phyloP scores from a whole-genome alignment of 2,113 vertebrate genomes.

The Leucoraja erinaceus region DNA sequence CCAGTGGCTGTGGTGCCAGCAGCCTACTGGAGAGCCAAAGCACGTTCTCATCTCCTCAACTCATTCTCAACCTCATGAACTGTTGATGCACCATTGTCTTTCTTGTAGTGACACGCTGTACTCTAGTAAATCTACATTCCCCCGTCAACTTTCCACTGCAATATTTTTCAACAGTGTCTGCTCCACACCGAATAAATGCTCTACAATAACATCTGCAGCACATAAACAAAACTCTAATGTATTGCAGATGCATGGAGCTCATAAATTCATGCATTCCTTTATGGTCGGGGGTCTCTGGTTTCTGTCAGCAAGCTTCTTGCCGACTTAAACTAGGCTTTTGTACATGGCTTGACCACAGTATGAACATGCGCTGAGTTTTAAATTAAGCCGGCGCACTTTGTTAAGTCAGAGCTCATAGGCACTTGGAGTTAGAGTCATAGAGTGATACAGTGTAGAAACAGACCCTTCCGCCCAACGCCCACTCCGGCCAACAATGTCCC shows the following conservation, averaged over 20 bases:
- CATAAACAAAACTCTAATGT: neutral
- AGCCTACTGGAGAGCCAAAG: neutral
- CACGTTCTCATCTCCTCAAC: neutral
- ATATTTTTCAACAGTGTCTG: neutral
- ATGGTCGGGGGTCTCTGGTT: neutral
- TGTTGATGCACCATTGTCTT: neutral
- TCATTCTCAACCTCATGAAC: neutral
- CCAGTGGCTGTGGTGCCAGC: neutral
- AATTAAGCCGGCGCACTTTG: neutral
- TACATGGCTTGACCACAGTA: neutral
- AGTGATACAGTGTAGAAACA: too few relatives aligned
- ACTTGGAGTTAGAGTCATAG: neutral
- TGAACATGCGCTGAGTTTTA: neutral
- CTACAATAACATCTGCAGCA: neutral
- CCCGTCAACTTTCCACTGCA: constrained; percentile 11
- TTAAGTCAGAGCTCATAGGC: neutral
- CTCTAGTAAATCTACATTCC: neutral
- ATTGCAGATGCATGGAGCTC: neutral
- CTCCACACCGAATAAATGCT: neutral
- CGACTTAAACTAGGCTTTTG: neutral
- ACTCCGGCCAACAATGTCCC: too few relatives aligned
- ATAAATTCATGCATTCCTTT: neutral
- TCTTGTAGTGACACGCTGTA: neutral
- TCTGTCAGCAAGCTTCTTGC: neutral
- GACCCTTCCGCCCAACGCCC: too few relatives aligned